phyloP scores from a whole-genome alignment of 2,888 invertebrate species.

The Harmothoe impar region DNA sequence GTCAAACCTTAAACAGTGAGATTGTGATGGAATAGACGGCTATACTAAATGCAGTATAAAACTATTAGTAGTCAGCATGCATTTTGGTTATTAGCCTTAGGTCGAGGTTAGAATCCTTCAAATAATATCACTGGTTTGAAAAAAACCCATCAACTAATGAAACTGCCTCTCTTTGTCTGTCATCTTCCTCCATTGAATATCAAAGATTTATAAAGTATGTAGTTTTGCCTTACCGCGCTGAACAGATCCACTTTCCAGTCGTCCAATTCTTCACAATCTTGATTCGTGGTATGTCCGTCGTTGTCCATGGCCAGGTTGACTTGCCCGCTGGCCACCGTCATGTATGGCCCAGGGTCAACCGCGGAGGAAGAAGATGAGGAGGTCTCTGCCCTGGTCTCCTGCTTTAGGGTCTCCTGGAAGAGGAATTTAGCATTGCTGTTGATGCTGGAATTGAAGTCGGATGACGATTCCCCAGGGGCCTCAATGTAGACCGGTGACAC shows the following conservation, averaged over 20 bases:
- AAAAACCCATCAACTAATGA: too few relatives aligned
- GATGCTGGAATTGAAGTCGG: constrained; percentile 40
- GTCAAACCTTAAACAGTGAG: too few relatives aligned
- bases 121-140: too few relatives aligned
- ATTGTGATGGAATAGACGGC: too few relatives aligned
- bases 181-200: not conserved
- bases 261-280: constrained; percentile 1
- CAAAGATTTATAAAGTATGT: not conserved
- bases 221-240: constrained; percentile 26
- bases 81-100: too few relatives aligned
- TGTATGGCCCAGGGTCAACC: not conserved
- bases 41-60: too few relatives aligned
- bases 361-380: not conserved
- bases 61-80: too few relatives aligned
- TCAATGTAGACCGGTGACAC: constrained; percentile 59
- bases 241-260: constrained; percentile 54
- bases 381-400: not conserved
- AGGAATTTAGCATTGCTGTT: constrained; percentile 54
- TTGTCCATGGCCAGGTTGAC: not conserved
- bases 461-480: constrained; percentile 55
- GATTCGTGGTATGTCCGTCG: not conserved
- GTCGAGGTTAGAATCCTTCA: too few relatives aligned
- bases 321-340: not conserved
- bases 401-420: constrained; percentile 36
- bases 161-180: too few relatives aligned